Base-by-base conservation (phyloP, 1,140 invertebrate species). In the Calliphora vicina region DNA sequence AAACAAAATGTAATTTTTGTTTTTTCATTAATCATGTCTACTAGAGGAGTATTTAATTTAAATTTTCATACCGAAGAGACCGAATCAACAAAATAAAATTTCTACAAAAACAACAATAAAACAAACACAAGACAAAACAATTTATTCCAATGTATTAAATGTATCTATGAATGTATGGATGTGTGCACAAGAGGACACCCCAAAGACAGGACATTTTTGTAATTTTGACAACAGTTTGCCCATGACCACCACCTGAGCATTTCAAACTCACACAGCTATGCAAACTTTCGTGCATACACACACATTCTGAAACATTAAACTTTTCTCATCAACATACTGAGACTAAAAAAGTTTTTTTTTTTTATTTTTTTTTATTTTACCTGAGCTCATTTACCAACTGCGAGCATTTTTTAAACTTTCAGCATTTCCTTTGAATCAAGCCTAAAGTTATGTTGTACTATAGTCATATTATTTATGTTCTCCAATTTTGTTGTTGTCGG, bases 161-260 rank as follows among this genome's bases (percentile, higher is more conserved):
- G 45, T 17, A 57, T 15, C 10, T 15, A 57, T 57, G 9, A 1
- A n/a, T 57, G 45, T 57, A n/a, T 57, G 45, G 12, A 13, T 57
- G 13, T 57, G 5, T 57, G 27, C 57, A 26, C 50, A 74, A 74
- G 12, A 45, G n/a, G 1, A 2, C n/a, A 35, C 2, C 72, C 26
- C 26, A 20, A 76, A 42, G 35, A 76, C 17, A 76, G 29, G 20
- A 78, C n/a, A 78, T 78, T 78, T 12, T 82, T 72, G 29, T 73
- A 82, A 82, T 82, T 72, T 73, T 82, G 27, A 82, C 29, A 72
- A 42, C n/a, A 82, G 76, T 84, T 81, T 80, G n/a, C 13, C 57
- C 74, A 72, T 82, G 83, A 80, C 83, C 83, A 82, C 83, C 81
- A 84, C 83, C 83, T 84, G 83, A 50, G 83, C 23, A 80, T 29